A percentile compares a stretch with the other conserved stretches of the same genome.
Conservation (phyloP, 2,113 vertebrate species). For the Hemiscyllium ocellatum region DNA sequence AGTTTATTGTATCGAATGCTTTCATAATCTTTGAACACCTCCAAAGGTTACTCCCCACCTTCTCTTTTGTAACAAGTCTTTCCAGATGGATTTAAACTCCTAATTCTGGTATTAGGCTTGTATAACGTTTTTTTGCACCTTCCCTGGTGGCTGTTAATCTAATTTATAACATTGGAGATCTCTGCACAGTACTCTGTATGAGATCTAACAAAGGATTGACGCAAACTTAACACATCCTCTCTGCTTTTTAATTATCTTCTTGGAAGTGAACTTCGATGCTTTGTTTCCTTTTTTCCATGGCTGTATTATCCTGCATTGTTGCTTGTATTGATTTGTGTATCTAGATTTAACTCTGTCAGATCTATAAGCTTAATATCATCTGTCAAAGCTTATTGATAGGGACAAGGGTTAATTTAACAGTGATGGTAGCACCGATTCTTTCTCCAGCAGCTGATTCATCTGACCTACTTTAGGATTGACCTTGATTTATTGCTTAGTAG, state of each 20-base stretch:
- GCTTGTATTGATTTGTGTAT: not conserved
- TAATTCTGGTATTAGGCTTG: not conserved
- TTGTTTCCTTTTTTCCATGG: not conserved
- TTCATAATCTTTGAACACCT: not conserved
- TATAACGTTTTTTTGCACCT: not conserved
- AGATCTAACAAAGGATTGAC: not conserved
- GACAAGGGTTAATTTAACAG: constrained; percentile 9
- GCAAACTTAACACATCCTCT: not conserved
- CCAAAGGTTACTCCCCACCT: not conserved
- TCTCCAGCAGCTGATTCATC: not conserved
- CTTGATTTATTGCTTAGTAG: not conserved
- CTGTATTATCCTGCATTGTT: not conserved
- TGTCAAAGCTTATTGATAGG: not conserved
- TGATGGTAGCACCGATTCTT: not conserved
- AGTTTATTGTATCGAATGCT: not conserved
- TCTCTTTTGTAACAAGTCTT: not conserved
- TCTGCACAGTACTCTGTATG: not conserved
- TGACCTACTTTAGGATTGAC: constrained; percentile 27
- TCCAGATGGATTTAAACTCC: not conserved
- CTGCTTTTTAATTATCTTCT: not conserved
- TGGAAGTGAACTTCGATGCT: not conserved
- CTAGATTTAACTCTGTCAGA: not conserved
- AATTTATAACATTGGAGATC: not conserved
- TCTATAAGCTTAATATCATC: not conserved
- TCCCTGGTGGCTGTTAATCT: not conserved